Evolutionary conservation across 2,888 invertebrate species (phyloP), one percentile per base, ranked within the genome.

Genomic region (Cataglyphis cursor): DNA sequence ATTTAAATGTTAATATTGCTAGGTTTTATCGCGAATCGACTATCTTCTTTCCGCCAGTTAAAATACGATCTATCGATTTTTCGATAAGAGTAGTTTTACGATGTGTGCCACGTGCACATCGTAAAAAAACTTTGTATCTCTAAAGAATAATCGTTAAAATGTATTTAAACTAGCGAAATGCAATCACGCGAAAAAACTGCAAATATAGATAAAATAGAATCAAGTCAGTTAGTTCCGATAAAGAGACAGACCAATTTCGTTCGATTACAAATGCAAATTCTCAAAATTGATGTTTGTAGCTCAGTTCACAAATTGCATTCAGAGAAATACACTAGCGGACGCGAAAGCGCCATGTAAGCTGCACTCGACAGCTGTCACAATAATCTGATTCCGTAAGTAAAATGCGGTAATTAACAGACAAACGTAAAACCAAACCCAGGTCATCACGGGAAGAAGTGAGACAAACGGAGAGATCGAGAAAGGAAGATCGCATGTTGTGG

Each of bases 391-490:
- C 84, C 65, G 87, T 85, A 88, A 87, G 88, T 87, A 91, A 89
- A 91, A 87, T 88, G 89, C 84, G 86, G 87, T 89, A 91, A 91
- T 91, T 91, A 90, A 91, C 90, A 82, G 73, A 84, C 87, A 84
- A 81, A 81, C 86, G 81, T 87, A 85, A 76, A 74, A 65, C 57
- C 62, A 82, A 38, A 78, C 61, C 72, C 31, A 31, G 68, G 28
- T 0, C 31, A 31, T 21, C 28, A 28, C 18, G 24, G 24, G 44
- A 59, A 59, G 78, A 70, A 78, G 51, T 66, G 83, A 74, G 81
- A 85, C 68, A 44, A 59, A 64, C 21, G 41, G 38, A 44, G 35
- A 51, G 38, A 54, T 57, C 57, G 44, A 81, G 72, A 78, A 54
- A 70, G 75, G 78, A 82, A 80, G 85, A 78, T 62, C 64, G 74